phyloP scores from a whole-genome alignment of 2,113 vertebrate genomes.

The Zosterops lateralis region DNA sequence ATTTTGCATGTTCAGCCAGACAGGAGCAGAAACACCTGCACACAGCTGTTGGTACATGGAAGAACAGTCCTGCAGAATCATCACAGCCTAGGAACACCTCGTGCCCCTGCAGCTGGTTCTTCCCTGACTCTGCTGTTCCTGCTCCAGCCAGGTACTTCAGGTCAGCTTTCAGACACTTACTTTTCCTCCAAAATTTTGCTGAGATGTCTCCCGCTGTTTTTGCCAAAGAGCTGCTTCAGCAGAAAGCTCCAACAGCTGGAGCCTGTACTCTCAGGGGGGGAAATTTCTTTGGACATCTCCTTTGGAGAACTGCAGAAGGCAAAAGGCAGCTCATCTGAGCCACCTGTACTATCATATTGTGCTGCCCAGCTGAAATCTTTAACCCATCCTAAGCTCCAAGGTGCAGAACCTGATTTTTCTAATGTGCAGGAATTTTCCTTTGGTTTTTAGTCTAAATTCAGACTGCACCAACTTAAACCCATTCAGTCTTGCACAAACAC shows the following conservation, averaged over 20 bases:
- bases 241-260: not conserved
- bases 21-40: not conserved
- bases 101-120: not conserved
- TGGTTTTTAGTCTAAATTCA: not conserved
- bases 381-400: not conserved
- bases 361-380: not conserved
- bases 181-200: not conserved
- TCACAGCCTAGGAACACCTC: rapidly evolving
- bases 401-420: not conserved
- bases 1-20: rapidly evolving
- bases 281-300: not conserved
- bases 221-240: not conserved
- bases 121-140: not conserved
- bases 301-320: not conserved
- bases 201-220: not conserved
- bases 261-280: rapidly evolving
- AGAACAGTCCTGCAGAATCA: not conserved
- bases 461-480: not conserved
- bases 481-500: not conserved
- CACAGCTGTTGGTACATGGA: rapidly evolving
- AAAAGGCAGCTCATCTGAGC: not conserved
- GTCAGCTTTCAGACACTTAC: not conserved
- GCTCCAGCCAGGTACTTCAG: not conserved
- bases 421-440: not conserved
- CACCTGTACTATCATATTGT: not conserved